Conservation (phyloP, 2,888 invertebrate genomes). For the Carpatolechia fugitivella region DNA sequence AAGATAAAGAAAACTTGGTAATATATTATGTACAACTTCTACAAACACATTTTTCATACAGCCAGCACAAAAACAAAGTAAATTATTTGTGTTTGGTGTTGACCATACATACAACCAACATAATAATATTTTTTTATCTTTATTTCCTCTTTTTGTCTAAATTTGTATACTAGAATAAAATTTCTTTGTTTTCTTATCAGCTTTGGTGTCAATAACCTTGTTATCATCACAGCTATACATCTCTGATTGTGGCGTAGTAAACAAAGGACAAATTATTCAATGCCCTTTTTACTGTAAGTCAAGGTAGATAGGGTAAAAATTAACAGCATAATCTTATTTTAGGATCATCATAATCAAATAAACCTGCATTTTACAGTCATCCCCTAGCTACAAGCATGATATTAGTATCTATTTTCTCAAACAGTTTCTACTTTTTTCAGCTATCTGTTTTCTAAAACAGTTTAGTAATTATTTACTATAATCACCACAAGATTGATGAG, state of each 20-base stretch:
- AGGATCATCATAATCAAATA: neutral
- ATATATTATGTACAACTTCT: too few relatives aligned
- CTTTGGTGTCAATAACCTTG: slow-evolving; percentile 16
- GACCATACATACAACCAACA: too few relatives aligned
- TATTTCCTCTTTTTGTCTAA: neutral
- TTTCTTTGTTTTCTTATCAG: slow-evolving; percentile 9
- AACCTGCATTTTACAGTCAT: too few relatives aligned
- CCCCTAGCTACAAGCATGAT: too few relatives aligned
- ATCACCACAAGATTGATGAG: too few relatives aligned
- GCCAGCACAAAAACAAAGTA: too few relatives aligned
- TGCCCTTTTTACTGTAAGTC: neutral
- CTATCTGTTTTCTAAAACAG: too few relatives aligned
- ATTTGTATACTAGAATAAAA: slow-evolving; percentile 12
- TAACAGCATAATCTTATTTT: neutral
- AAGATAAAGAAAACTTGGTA: too few relatives aligned
- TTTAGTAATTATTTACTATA: too few relatives aligned
- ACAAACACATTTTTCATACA: too few relatives aligned
- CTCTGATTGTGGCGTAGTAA: neutral
- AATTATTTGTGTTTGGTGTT: too few relatives aligned
- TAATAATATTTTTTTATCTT: neutral
- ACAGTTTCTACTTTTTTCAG: neutral
- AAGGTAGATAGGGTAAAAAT: neutral
- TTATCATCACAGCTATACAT: slow-evolving; percentile 12
- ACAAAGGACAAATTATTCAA: neutral
- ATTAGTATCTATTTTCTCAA: too few relatives aligned